Base-by-base conservation (phyloP, 2,113 vertebrate species). In the Oreamnos americanus region DNA sequence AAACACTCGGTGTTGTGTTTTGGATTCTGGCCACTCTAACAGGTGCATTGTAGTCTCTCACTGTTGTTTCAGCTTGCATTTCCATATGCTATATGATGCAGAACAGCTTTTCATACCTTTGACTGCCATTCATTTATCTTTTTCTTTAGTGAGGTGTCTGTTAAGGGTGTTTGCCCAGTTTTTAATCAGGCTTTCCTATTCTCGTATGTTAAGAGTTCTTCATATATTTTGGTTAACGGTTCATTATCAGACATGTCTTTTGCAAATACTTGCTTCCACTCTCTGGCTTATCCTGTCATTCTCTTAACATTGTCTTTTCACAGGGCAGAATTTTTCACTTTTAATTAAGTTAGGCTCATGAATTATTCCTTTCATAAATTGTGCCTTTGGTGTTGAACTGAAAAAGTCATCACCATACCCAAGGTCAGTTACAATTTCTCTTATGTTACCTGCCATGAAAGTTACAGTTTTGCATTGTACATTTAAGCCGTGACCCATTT, bases 1-100 rank as follows among this genome's bases (percentile, higher is more conserved):
- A 43, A 23, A 30, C 58, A 16, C 16, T 55, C 14, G 30, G n/a
- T 2, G 11, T 7, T 45, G 21, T 10, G 36, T 28, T 55, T 19
- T 28, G 47, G 85, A 64, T 64, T 64, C 62, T 81, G 36, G 21
- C 58, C 30, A 28, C 62, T 51, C 85, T 64, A 10, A 21, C 28
- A 45, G 11, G 47, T 30, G 4, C 16, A 1, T 1, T 47, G 25
- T 21, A 7, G 7, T 55, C 81, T 6, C 57, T 45, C 13, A 0
- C 25, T 67, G 39, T 33, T 57, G 43, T 39, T 57, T 82, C 23
- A 12, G 28, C 28, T 71, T 89, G 1, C 17, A 57, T 28, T 67
- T 88, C 30, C 30, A 43, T 71, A 26, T 43, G 60, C 43, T 39
- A 19, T 49, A 25, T 5, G 25, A 57, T 23, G n/a, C 21, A 16